Percentiles rank a stretch among this genome's conserved stretches.
phyloP scores from a whole-genome alignment of 1,140 invertebrate genomes.

The Drosophila virilis region DNA sequence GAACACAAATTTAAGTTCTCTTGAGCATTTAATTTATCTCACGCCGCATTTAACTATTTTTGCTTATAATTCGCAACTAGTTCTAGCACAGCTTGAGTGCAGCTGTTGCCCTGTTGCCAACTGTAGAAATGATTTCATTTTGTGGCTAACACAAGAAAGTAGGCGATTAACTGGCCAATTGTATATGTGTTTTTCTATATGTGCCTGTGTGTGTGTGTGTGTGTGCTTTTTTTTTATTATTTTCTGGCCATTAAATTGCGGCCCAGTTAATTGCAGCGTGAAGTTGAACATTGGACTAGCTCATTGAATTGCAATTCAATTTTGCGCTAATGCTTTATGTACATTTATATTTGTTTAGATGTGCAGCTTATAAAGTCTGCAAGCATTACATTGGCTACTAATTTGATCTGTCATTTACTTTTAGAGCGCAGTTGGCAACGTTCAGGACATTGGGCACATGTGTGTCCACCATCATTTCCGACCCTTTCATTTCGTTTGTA shows the following conservation, averaged over 20 bases:
- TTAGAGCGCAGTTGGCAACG: not conserved
- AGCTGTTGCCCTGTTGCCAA: constrained; percentile 5
- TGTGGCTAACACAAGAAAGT: constrained; percentile 1
- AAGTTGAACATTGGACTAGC: constrained; percentile 44
- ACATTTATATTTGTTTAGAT: too few species aligned
- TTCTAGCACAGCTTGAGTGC: not conserved
- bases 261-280: constrained; percentile 61
- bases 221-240: not conserved
- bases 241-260: constrained; percentile 25
- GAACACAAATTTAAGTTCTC: too few species aligned
- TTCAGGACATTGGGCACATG: constrained; percentile 7
- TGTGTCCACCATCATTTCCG: constrained; percentile 39
- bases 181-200: not conserved
- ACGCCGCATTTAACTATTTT: not conserved
- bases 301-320: constrained; percentile 40
- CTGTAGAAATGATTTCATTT: not conserved
- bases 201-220: not conserved
- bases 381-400: constrained; percentile 17
- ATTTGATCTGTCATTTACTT: constrained; percentile 9
- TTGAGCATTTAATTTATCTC: too few species aligned
- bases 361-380: constrained; percentile 1
- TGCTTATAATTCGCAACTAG: constrained; percentile 6
- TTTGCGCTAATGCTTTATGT: constrained; percentile 26
- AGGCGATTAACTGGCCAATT: not conserved
- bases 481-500: constrained; percentile 3